Conservation (phyloP, 2,888 invertebrate genomes). For the Aphodius sticticus region DNA sequence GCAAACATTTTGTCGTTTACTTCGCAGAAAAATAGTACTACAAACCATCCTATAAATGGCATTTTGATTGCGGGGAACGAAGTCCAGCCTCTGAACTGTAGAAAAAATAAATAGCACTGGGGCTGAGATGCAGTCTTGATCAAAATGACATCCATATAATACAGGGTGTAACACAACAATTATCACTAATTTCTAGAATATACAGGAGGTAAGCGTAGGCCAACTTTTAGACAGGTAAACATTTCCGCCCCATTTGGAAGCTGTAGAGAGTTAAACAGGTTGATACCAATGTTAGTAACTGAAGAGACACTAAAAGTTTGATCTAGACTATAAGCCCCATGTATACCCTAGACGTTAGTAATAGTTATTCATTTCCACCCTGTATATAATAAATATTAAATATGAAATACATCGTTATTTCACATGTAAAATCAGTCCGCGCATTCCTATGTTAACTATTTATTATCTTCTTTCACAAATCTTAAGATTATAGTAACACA, state of each 20-base stretch:
- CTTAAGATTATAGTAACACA: not conserved
- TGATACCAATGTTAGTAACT: too few species aligned
- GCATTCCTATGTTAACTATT: conserved; percentile 34
- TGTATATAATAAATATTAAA: conserved; percentile 16
- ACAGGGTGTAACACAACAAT: not conserved
- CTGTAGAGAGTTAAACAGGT: too few species aligned
- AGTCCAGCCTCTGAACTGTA: conserved; percentile 7
- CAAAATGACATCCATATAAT: conserved; percentile 43
- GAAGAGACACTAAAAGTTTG: too few species aligned
- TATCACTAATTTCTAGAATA: not conserved
- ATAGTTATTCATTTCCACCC: conserved; percentile 6
- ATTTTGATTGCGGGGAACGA: conserved; percentile 9
- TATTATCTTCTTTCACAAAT: not conserved
- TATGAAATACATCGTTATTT: not conserved
- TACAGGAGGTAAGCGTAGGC: not conserved
- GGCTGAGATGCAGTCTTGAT: conserved; percentile 32
- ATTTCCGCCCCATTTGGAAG: too few species aligned
- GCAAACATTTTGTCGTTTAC: not conserved
- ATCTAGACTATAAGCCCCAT: too few species aligned
- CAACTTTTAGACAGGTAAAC: too few species aligned
- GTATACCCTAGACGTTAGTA: not conserved
- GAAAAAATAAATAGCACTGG: not conserved
- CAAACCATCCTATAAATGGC: not conserved
- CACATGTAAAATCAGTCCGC: conserved; percentile 46
- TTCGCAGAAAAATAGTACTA: conserved; percentile 5